Base-by-base conservation (phyloP, 2,113 vertebrate species). In the Aptenodytes patagonicus region DNA sequence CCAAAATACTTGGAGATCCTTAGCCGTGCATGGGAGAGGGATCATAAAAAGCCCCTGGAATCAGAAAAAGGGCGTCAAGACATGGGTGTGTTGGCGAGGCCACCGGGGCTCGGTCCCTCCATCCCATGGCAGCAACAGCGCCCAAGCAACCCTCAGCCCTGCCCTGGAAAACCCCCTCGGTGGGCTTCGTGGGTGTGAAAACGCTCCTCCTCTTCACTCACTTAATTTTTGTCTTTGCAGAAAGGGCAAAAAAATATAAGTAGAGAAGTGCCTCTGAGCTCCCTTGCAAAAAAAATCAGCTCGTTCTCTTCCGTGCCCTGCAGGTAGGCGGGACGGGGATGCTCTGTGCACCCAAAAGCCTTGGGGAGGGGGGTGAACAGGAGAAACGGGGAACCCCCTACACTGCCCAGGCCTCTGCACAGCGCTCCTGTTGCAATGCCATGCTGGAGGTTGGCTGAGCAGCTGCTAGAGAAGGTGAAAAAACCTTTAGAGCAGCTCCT, bases 1-100 rank as follows among this genome's bases (percentile, higher is more conserved):
- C n/a, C 66, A 4, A 54, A 92, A 85, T 9, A 2, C 18, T 8
- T 12, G 36, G 83, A 42, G 32, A 60, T 32, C 31, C 15, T 69
- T 6, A 7, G 54, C 17, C 0, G 0, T 17, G 32, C 1, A 0
- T 3, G 61, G 14, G 17, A 55, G 25, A 34, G 7, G 44, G 49
- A n/a, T 55, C 3, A 3, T 9, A 4, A 69, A 49, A 70, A 20
- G 3, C 2, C 22, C 10, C 20, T 38, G 77, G 49, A 6, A 54
- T 68, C 16, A 38, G 61, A 7, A 54, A 40, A 80, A 77, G 20
- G 49, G 14, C 2, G 1, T 11, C 55, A 24, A 11, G 49, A 2
- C 1, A 0, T 1, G 36, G 49, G 7, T 10, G 19, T 6, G 12
- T 21, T 17, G 21, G 20, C 1, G 4, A 69, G 32, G 34, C 21